Conservation (phyloP, 2,888 invertebrate species). For the Lithophane ornitopus region DNA sequence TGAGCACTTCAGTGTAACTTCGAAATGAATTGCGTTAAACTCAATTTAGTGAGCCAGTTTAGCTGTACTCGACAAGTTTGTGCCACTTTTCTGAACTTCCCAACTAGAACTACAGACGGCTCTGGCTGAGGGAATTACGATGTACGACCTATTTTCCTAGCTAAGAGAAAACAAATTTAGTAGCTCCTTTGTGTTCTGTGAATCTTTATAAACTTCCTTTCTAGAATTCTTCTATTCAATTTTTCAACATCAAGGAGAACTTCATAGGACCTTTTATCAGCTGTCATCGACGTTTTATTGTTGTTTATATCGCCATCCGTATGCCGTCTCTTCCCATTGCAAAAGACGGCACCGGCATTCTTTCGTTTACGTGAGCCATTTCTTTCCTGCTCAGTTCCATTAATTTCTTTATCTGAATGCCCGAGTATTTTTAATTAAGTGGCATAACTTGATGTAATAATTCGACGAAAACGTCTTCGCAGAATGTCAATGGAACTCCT, state of each 20-base stretch:
- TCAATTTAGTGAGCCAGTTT: conserved; percentile 25
- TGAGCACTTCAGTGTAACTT: conserved; percentile 40
- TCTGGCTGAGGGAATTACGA: conserved; percentile 28
- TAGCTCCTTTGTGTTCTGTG: neutral
- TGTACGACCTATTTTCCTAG: neutral
- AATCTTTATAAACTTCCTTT: neutral
- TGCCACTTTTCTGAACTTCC: conserved; percentile 45
- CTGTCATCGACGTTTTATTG: conserved; percentile 16
- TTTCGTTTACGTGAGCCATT: conserved; percentile 34
- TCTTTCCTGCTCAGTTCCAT: conserved; percentile 22
- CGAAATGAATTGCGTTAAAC: conserved; percentile 42
- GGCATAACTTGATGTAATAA: conserved; percentile 16
- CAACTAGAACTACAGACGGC: neutral
- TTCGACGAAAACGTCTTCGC: conserved; percentile 2
- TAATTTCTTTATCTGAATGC: conserved; percentile 13
- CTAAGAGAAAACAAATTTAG: neutral
- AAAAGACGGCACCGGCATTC: conserved; percentile 23
- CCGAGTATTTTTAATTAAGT: conserved; percentile 39
- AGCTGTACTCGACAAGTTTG: conserved; percentile 38
- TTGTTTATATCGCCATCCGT: conserved; percentile 21
- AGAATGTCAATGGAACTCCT: conserved; percentile 28
- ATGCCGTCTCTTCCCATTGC: conserved; percentile 1
- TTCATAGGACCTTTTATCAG: conserved; percentile 11
- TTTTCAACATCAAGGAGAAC: neutral
- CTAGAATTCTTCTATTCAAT: neutral